A percentile compares a stretch with the other conserved stretches of the same genome.
phyloP scores from a whole-genome alignment of 2,888 invertebrate genomes.

The Meandrusa payeni region DNA sequence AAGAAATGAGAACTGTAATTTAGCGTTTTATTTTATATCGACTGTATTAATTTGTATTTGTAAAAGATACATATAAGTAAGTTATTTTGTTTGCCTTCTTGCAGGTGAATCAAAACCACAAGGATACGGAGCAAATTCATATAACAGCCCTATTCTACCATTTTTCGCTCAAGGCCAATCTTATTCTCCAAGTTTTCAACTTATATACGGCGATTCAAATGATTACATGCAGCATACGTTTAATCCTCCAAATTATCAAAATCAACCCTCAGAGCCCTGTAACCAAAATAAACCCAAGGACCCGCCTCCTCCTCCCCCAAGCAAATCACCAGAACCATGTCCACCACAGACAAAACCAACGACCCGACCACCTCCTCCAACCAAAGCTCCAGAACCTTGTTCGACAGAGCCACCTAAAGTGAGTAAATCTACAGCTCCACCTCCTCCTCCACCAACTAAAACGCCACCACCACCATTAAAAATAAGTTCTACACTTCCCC shows the following conservation, averaged over 20 bases:
- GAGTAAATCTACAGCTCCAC: not conserved
- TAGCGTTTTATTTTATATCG: no score
- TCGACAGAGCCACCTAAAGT: not conserved
- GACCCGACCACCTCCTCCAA: constrained; percentile 1
- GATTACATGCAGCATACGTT: constrained; percentile 6
- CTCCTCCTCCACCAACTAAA: constrained; percentile 1
- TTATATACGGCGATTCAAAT: constrained; percentile 2
- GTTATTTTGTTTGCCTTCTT: constrained; percentile 17
- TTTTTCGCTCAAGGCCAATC: not conserved
- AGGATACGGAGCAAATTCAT: constrained; percentile 4
- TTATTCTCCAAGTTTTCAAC: constrained; percentile 1
- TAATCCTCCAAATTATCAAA: no score
- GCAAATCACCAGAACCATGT: not conserved
- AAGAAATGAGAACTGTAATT: no score
- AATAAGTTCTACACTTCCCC: no score
- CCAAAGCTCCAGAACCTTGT: not conserved
- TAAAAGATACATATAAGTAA: no score
- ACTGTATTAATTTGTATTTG: no score
- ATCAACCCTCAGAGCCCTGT: not conserved
- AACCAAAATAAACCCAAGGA: not conserved
- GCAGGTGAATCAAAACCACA: constrained; percentile 23
- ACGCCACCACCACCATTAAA: not conserved
- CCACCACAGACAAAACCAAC: not conserved
- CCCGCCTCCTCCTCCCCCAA: not conserved
- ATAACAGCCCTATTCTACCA: constrained; percentile 13